Conservation (phyloP, 2,113 vertebrate species). For the Cryptotis parvus region DNA sequence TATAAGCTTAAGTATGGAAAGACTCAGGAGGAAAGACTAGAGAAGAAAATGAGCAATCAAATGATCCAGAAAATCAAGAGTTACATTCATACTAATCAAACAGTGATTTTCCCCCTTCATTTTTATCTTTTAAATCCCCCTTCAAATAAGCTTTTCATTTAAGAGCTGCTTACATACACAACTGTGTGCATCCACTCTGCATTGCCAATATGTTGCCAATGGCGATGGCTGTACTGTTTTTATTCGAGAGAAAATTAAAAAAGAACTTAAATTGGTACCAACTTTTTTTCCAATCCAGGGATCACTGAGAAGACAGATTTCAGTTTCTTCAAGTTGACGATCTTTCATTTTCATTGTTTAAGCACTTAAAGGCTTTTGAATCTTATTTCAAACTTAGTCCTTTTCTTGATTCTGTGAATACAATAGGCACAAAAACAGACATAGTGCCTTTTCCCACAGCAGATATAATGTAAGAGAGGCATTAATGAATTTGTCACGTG, state of each 20-base stretch:
- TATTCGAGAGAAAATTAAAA: constrained; percentile 42
- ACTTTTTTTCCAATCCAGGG: not conserved
- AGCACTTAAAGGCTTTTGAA: not conserved
- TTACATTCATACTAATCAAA: not conserved
- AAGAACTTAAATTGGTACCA: not conserved
- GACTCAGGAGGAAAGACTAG: not conserved
- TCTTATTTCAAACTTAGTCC: not conserved
- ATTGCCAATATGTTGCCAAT: not conserved
- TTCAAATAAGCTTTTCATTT: constrained; percentile 12
- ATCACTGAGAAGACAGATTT: not conserved
- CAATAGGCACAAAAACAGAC: not conserved
- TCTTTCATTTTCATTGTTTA: not conserved
- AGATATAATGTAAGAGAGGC: not conserved
- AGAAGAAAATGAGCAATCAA: not conserved
- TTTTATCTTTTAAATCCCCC: not conserved
- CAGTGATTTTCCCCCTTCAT: not conserved
- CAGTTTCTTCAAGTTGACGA: not conserved
- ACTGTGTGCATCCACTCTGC: not conserved
- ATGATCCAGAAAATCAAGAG: not conserved
- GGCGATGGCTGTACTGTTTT: not conserved
- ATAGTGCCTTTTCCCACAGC: not conserved
- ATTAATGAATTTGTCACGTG: not conserved
- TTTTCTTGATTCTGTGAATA: not conserved
- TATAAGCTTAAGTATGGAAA: not conserved
- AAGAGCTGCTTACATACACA: not conserved